A percentile compares a stretch with the other conserved stretches of the same genome.
These are phyloP conservation scores for Macrostomum lignano DNA, from an alignment of 1,140 invertebrate species.

Conservation along the genomic window DNA sequence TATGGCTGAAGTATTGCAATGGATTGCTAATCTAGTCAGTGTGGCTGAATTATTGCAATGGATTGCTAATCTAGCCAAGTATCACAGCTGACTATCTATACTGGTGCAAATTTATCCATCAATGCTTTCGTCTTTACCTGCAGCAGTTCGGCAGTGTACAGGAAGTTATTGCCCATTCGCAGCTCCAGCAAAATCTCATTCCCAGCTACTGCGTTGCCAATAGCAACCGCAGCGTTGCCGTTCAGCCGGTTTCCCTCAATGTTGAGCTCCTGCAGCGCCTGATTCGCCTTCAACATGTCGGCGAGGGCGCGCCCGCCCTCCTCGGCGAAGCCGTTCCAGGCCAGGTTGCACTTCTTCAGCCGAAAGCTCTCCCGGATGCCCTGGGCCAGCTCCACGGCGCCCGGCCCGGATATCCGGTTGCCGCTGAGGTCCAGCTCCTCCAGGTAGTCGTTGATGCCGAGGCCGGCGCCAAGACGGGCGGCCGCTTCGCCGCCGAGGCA, in stretches of 20 bases:
- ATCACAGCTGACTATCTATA: too few relatives aligned
- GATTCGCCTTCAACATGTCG: constrained; percentile 17
- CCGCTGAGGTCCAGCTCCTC: constrained; percentile 23
- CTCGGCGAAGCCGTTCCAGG: constrained; percentile 23
- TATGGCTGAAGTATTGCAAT: too few relatives aligned
- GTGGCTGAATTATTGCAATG: too few relatives aligned
- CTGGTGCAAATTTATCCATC: too few relatives aligned
- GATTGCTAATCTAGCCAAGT: too few relatives aligned
- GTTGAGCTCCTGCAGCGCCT: constrained; percentile 17
- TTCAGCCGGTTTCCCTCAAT: constrained; percentile 21
- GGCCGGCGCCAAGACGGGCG: constrained; percentile 15
- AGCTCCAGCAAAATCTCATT: constrained; percentile 20
- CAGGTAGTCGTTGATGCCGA: constrained; percentile 23
- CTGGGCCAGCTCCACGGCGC: constrained; percentile 18
- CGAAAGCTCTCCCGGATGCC: constrained; percentile 19
- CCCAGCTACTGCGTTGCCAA: constrained; percentile 16
- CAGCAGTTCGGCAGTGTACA: constrained; percentile 18
- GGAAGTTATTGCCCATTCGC: constrained; percentile 25
- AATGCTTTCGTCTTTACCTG: constrained; percentile 16
- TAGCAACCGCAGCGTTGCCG: constrained; percentile 12
- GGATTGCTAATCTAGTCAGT: too few relatives aligned
- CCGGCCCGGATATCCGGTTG: constrained; percentile 19
- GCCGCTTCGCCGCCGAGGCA: constrained; percentile 13
- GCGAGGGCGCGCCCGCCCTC: constrained; percentile 19
- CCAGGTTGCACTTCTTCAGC: constrained; percentile 17